These are phyloP conservation scores for Sepioteuthis lessoniana DNA, from an alignment of 2,888 invertebrate species.

Conservation along the genomic window DNA sequence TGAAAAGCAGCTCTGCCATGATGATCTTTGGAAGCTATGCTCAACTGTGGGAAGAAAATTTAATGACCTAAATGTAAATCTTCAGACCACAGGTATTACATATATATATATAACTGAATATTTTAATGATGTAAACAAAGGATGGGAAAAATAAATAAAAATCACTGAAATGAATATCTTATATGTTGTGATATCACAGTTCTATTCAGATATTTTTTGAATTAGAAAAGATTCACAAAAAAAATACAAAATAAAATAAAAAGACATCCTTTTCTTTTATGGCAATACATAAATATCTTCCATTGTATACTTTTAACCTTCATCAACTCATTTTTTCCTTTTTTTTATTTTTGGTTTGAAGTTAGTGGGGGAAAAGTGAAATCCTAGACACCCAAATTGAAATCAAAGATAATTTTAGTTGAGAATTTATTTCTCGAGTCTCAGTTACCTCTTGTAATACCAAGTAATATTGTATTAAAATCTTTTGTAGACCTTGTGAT, in stretches of 20 bases:
- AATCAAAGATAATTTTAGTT: neutral
- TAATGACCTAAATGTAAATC: too few species aligned
- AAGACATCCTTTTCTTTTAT: neutral
- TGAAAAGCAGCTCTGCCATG: too few species aligned
- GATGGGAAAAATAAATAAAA: neutral
- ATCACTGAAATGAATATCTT: neutral
- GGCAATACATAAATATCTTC: neutral
- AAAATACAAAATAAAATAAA: neutral
- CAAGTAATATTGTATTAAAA: neutral
- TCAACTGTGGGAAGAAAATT: too few species aligned
- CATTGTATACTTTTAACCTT: neutral
- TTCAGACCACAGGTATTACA: too few species aligned
- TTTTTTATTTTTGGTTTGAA: neutral
- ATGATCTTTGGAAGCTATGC: too few species aligned
- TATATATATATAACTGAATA: too few species aligned
- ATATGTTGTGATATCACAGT: neutral
- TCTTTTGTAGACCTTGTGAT: neutral
- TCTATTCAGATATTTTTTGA: neutral
- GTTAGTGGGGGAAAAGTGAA: neutral
- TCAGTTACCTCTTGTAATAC: neutral
- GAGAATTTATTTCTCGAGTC: neutral
- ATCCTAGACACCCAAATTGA: neutral
- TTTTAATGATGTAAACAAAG: too few species aligned
- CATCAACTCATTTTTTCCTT: neutral
- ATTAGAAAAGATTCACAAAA: neutral